Evolutionary conservation across 2,113 vertebrate genomes (phyloP).

Genomic region (Gopherus flavomarginatus): DNA sequence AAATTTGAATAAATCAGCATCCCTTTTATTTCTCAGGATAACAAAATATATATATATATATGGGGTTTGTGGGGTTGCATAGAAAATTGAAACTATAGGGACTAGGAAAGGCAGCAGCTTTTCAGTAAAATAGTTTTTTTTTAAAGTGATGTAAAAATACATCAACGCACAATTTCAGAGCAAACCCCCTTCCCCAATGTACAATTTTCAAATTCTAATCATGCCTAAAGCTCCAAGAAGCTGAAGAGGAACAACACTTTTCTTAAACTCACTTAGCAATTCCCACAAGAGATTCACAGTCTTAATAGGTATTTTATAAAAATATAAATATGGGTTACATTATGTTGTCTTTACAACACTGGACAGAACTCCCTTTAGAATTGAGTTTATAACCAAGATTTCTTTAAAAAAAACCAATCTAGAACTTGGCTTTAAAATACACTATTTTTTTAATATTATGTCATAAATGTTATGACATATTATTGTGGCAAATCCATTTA

Average conservation of each 20-base stretch:
- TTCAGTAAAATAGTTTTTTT: conserved; percentile 55
- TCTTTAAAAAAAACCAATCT: conserved; percentile 83
- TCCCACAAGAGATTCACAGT: conserved; percentile 83
- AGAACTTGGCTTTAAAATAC: conserved; percentile 91
- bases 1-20: conserved; percentile 80
- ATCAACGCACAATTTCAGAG: conserved; percentile 72
- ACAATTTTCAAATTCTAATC: conserved; percentile 57
- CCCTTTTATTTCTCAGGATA: conserved; percentile 80
- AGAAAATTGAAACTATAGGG: conserved; percentile 76
- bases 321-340: conserved; percentile 85
- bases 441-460: conserved; percentile 82
- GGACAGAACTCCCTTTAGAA: conserved; percentile 80
- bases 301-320: conserved; percentile 85
- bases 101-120: conserved; percentile 77
- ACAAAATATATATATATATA: conserved; percentile 33
- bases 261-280: conserved; percentile 80
- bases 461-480: conserved; percentile 99
- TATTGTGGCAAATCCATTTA: conserved; percentile 83
- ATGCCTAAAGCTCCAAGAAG: conserved; percentile 54
- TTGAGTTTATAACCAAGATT: conserved; percentile 83
- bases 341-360: conserved; percentile 83
- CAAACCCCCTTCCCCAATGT: conserved; percentile 66
- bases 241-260: conserved; percentile 64
- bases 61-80: conserved; percentile 77
- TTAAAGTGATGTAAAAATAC: conserved; percentile 66